Conservation (phyloP, 2,797 vertebrate genomes). For the Anguilla megastoma region DNA sequence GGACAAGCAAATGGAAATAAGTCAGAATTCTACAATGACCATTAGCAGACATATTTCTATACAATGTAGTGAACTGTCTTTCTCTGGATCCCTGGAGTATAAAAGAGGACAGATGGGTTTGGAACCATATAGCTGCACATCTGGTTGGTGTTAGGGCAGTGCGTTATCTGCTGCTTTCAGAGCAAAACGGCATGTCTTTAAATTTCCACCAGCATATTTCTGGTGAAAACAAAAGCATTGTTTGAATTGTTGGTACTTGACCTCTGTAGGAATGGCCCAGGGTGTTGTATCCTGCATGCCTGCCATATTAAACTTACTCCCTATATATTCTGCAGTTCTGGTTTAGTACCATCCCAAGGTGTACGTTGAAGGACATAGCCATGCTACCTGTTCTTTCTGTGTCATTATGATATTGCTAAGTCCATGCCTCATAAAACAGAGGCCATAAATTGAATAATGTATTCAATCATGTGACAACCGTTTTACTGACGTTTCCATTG, state of each 20-base stretch:
- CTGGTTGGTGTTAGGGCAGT: constrained; percentile 53
- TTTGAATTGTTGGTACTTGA: constrained; percentile 12
- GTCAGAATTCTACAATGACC: too few relatives aligned
- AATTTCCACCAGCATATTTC: constrained; percentile 39
- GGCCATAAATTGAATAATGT: not conserved
- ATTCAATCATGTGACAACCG: not conserved
- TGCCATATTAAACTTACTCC: not conserved
- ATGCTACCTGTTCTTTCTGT: not conserved
- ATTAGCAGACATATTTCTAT: not conserved
- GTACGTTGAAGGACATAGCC: not conserved
- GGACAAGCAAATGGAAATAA: too few relatives aligned
- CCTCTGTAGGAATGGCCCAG: not conserved
- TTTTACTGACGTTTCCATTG: not conserved
- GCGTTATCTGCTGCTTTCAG: constrained; percentile 46
- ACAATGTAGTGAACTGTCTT: not conserved
- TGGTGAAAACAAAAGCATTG: constrained; percentile 34
- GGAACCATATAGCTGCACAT: constrained; percentile 37
- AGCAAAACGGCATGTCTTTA: constrained; percentile 39
- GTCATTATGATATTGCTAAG: not conserved
- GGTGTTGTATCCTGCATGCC: not conserved
- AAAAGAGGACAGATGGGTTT: constrained; percentile 26
- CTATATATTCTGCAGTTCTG: not conserved
- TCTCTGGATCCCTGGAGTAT: constrained; percentile 30
- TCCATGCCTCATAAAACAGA: not conserved
- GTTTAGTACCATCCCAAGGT: not conserved